Percentiles rank a stretch among this genome's conserved stretches.
phyloP scores from a whole-genome alignment of 2,797 vertebrate genomes.

The Anableps anableps region DNA sequence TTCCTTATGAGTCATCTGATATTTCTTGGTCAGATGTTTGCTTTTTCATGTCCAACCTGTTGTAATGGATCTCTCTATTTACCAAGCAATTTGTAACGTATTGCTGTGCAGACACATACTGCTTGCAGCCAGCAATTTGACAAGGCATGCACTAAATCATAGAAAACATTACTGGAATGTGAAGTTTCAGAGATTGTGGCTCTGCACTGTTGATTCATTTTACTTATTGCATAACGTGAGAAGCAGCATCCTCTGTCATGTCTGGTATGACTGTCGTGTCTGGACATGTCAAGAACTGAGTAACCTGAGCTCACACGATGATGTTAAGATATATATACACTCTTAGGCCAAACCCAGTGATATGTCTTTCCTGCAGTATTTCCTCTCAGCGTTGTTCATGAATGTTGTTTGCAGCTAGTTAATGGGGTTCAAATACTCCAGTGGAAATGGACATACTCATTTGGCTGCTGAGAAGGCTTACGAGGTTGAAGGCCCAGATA shows the following conservation, averaged over 20 bases:
- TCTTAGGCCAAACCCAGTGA: background rate
- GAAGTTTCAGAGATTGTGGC: background rate
- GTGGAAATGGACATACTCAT: conserved; percentile 55
- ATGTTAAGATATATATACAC: background rate
- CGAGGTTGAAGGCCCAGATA: conserved; percentile 17
- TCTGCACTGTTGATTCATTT: background rate
- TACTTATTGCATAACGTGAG: background rate
- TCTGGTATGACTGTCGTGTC: background rate
- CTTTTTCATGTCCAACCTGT: conserved; percentile 5
- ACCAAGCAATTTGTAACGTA: background rate
- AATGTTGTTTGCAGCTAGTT: conserved; percentile 10
- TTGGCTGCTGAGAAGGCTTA: conserved; percentile 22
- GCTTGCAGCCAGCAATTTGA: background rate
- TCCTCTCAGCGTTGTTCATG: conserved; percentile 48
- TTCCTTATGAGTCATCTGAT: conserved; percentile 1
- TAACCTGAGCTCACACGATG: background rate
- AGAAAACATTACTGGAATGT: background rate
- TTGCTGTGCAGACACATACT: background rate
- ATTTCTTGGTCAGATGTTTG: background rate
- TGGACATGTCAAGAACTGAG: background rate
- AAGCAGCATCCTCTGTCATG: background rate
- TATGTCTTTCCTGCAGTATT: conserved; percentile 13
- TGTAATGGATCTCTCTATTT: background rate
- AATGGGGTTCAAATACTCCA: conserved; percentile 44
- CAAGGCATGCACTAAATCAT: background rate